A percentile compares a stretch with the other conserved stretches of the same genome.
These are phyloP conservation scores for Remorina albescens DNA, from an alignment of 2,797 vertebrate genomes.

Conservation along the genomic window DNA sequence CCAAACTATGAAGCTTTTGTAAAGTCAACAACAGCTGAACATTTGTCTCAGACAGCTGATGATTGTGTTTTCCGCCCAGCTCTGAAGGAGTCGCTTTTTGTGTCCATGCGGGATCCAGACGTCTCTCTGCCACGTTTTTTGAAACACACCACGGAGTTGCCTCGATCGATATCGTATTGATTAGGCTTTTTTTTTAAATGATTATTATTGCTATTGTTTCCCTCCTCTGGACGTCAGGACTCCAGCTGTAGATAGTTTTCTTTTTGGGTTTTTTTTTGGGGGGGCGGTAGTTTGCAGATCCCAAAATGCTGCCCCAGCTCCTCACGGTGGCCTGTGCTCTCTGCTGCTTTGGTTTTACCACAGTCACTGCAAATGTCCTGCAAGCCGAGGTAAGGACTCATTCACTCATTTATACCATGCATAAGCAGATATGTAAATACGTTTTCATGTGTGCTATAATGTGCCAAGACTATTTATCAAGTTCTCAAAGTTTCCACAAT, in stretches of 20 bases:
- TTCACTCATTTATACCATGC: neutral
- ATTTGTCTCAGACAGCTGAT: constrained; percentile 14
- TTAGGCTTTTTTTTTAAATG: neutral
- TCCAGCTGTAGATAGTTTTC: neutral
- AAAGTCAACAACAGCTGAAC: constrained; percentile 32
- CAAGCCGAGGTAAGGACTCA: constrained; percentile 76
- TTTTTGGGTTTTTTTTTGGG: neutral
- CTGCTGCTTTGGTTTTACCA: constrained; percentile 67
- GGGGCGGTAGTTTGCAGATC: constrained; percentile 41
- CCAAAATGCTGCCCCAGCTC: constrained; percentile 79
- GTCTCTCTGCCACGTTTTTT: constrained; percentile 47
- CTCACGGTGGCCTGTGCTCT: constrained; percentile 77
- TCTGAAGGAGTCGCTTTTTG: constrained; percentile 18
- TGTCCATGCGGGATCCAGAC: constrained; percentile 46
- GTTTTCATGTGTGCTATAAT: neutral
- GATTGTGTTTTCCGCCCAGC: constrained; percentile 14
- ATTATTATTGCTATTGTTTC: no score
- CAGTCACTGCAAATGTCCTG: constrained; percentile 73
- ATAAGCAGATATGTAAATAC: neutral
- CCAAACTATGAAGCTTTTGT: constrained; percentile 50
- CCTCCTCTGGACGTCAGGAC: constrained; percentile 10
- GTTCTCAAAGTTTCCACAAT: neutral
- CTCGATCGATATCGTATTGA: constrained; percentile 2
- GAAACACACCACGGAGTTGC: constrained; percentile 18
- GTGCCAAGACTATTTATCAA: neutral